Conservation (phyloP, 2,888 invertebrate species). For the Drosophila picticornis region DNA sequence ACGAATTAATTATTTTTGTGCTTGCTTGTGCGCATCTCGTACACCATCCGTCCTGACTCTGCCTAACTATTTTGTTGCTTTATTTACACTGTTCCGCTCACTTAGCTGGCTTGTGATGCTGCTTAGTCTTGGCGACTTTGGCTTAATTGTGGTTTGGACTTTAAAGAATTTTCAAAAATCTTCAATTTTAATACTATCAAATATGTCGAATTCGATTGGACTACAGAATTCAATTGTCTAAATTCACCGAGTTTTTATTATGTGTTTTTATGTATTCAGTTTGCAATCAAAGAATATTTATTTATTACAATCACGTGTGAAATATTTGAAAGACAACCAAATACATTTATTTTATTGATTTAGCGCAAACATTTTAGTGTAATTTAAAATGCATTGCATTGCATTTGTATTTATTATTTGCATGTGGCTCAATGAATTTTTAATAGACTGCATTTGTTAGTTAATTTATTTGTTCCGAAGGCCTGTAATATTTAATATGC, state of each 20-base stretch:
- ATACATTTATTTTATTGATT: not conserved
- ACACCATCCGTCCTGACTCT: not conserved
- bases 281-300: not conserved
- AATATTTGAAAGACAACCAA: not conserved
- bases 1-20: constrained; percentile 74
- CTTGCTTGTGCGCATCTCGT: constrained; percentile 31
- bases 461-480: constrained; percentile 5
- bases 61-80: not conserved
- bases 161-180: not conserved
- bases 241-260: not conserved
- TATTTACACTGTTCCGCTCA: not conserved
- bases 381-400: constrained; percentile 10
- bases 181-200: not conserved
- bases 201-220: not conserved
- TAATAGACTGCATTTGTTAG: not conserved
- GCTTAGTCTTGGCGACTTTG: not conserved
- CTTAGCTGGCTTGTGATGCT: not conserved
- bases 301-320: not conserved
- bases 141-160: not conserved
- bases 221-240: not conserved
- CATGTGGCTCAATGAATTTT: constrained; percentile 2
- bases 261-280: not conserved
- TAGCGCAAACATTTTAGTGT: not conserved
- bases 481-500: not conserved
- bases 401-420: not conserved